Conservation (phyloP, 2,113 vertebrate species). For the Saguinus imperator region DNA sequence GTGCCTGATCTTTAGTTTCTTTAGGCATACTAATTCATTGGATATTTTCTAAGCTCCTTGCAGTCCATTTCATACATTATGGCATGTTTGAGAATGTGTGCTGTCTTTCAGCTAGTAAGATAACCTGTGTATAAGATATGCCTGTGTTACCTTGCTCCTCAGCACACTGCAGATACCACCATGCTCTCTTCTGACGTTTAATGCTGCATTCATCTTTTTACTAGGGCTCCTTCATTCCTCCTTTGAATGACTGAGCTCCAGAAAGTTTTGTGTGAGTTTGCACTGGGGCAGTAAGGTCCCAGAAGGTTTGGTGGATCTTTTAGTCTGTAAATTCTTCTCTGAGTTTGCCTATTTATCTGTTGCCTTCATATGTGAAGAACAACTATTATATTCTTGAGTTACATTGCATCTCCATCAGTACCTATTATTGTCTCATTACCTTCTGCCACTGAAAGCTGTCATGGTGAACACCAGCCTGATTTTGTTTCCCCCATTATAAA, state of each 20-base stretch:
- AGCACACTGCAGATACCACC: accelerated
- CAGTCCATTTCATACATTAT: not conserved
- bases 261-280: not conserved
- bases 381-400: too few relatives aligned
- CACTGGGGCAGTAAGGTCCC: not conserved
- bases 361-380: not conserved
- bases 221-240: not conserved
- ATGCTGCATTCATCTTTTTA: not conserved
- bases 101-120: too few relatives aligned
- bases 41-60: not conserved
- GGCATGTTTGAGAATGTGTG: not conserved
- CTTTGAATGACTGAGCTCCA: not conserved
- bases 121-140: not conserved
- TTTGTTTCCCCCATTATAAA: not conserved
- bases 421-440: not conserved
- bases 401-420: not conserved
- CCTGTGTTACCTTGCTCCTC: not conserved
- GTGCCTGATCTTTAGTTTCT: constrained; percentile 63
- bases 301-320: not conserved
- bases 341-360: not conserved
- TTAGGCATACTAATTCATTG: not conserved
- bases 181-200: not conserved
- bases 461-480: not conserved
- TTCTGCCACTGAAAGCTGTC: not conserved
- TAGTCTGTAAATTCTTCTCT: not conserved